phyloP scores from a whole-genome alignment of 2,113 vertebrate species.

The Picathartes gymnocephalus region DNA sequence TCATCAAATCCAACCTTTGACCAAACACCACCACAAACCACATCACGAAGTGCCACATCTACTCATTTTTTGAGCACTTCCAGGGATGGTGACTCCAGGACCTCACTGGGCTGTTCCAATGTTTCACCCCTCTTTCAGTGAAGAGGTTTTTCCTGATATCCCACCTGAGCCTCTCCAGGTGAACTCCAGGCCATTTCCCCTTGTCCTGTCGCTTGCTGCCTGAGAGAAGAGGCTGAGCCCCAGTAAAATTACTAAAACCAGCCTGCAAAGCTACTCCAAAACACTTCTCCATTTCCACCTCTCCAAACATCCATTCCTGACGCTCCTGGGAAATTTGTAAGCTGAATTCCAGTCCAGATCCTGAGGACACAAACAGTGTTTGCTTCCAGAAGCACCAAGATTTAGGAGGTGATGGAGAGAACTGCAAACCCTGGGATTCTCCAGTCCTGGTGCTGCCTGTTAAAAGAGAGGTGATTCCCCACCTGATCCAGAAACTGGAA shows the following conservation, averaged over 20 bases:
- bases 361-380: background rate
- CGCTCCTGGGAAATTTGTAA: background rate
- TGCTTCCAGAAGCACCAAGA: background rate
- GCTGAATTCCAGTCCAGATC: background rate
- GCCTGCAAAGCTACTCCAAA: background rate
- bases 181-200: background rate
- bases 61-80: background rate
- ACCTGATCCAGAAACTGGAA: background rate
- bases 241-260: background rate
- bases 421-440: background rate
- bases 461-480: background rate
- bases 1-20: background rate
- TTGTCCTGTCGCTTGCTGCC: too few species aligned
- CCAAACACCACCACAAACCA: background rate
- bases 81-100: background rate
- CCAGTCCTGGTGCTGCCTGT: background rate
- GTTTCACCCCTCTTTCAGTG: background rate
- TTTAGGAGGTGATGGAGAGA: background rate
- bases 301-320: background rate
- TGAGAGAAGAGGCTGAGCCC: background rate
- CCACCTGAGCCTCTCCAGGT: background rate
- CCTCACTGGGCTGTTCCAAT: background rate
- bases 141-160: background rate
- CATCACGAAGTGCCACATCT: background rate
- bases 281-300: accelerated